Conservation (phyloP, 2,888 invertebrate genomes). For the Leptopterna dolabrata region DNA sequence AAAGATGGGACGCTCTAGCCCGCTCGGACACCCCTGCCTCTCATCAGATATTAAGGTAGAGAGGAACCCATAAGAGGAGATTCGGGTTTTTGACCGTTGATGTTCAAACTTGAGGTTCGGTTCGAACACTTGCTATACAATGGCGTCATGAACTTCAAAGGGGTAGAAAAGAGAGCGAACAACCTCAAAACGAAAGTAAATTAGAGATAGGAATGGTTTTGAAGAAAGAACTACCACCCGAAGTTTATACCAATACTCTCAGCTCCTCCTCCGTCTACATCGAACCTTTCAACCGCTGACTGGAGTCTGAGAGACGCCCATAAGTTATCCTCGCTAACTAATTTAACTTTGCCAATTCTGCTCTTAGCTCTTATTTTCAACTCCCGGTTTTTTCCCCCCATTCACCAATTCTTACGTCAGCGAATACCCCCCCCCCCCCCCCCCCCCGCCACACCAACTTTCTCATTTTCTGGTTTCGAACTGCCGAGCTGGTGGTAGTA, state of each 20-base stretch:
- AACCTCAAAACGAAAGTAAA: not conserved
- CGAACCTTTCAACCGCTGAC: slow-evolving; percentile 1
- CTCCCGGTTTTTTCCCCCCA: not conserved
- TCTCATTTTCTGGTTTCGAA: not conserved
- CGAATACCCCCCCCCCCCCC: not conserved
- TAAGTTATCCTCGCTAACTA: slow-evolving; percentile 42
- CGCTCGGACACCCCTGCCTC: too few relatives aligned
- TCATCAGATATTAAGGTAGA: too few relatives aligned
- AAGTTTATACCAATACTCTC: not conserved
- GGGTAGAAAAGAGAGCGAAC: not conserved
- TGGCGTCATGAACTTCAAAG: not conserved
- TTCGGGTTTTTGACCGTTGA: too few relatives aligned
- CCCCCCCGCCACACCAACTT: not conserved
- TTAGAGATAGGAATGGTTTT: not conserved
- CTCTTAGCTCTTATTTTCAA: slow-evolving; percentile 42
- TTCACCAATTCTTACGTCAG: not conserved
- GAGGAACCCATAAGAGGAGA: too few relatives aligned
- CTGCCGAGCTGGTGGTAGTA: too few relatives aligned
- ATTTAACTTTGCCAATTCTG: slow-evolving; percentile 47
- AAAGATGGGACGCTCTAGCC: too few relatives aligned
- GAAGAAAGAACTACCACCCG: not conserved
- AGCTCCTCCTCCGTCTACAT: not conserved
- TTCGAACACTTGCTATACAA: not conserved
- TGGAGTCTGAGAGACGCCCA: not conserved
- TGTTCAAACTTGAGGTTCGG: too few relatives aligned